Conservation (phyloP, 2,888 invertebrate genomes). For the Encarsia formosa region DNA sequence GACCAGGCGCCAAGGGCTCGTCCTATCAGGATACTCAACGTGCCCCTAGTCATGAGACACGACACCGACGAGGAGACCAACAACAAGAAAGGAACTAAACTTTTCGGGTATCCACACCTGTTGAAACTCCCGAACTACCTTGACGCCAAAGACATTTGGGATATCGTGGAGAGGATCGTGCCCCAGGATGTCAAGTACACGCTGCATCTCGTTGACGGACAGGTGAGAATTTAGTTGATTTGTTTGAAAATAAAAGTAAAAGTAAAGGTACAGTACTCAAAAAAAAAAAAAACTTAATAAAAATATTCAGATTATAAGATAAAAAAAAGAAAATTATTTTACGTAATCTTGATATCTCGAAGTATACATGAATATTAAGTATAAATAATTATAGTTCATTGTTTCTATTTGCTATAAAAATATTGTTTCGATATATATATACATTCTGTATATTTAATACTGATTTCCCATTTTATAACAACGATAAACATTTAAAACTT, state of each 20-base stretch:
- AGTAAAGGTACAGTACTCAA: too few relatives aligned
- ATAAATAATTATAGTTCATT: too few relatives aligned
- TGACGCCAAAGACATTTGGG: slow-evolving; percentile 53
- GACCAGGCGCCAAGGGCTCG: slow-evolving; percentile 46
- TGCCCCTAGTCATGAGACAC: slow-evolving; percentile 57
- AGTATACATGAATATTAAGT: too few relatives aligned
- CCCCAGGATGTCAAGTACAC: slow-evolving; percentile 53
- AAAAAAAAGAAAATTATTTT: too few relatives aligned
- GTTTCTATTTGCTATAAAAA: too few relatives aligned
- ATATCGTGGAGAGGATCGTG: slow-evolving; percentile 51
- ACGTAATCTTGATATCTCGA: too few relatives aligned
- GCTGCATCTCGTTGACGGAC: slow-evolving; percentile 57
- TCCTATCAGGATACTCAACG: slow-evolving; percentile 52
- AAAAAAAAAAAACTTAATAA: too few relatives aligned
- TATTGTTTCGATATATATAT: too few relatives aligned
- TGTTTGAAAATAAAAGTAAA: not conserved
- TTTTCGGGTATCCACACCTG: slow-evolving; percentile 58
- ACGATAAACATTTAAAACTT: too few relatives aligned
- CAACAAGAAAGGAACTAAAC: slow-evolving; percentile 49
- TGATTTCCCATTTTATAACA: too few relatives aligned
- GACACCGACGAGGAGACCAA: slow-evolving; percentile 53
- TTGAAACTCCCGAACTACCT: slow-evolving; percentile 56
- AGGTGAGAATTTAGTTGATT: slow-evolving; percentile 50
- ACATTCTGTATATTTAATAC: too few relatives aligned
- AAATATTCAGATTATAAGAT: too few relatives aligned